Evolutionary conservation across 2,888 invertebrate species (phyloP), one percentile per base, ranked within the genome.

Genomic region (Crocallis elinguaria): DNA sequence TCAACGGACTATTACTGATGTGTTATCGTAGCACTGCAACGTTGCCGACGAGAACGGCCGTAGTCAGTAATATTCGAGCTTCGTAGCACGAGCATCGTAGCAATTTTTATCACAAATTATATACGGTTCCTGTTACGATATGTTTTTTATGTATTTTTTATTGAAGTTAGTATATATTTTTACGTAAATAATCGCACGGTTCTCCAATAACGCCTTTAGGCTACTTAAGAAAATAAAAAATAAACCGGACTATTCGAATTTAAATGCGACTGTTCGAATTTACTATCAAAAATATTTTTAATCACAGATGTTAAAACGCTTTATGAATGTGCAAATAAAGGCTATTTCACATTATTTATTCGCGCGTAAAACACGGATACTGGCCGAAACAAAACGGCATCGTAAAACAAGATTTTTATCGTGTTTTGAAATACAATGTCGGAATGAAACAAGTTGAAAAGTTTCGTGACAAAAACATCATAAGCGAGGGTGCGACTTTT

Each of bases 341-440:
- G 23, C 42, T 25, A 50, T 54, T 60, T 51, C 46, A 46, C 51
- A 60, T 60, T 60, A 60, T 63, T 57, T 57, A 54, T 56, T 54
- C 58, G 54, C 37, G 56, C 58, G 56, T 51, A 52, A 54, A 58
- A 46, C 46, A 32, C 50, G 55, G 50, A 43, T 38, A 50, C 53
- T 49, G 52, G 50, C 56, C 48, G 55, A 39, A 55, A 52, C 55
- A 42, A 48, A 57, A 57, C 52, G 53, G 46, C 60, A 60, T 58
- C 58, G 58, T 60, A 63, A 56, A 60, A 52, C 60, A 58, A 58
- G 60, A 63, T 60, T 63, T 63, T 59, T 59, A 63, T 59, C 63
- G 57, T 49, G 43, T 54, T 59, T 60, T 58, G 52, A 59, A 61
- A 61, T 53, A 64, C 59, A 61, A 61, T 59, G 60, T 46, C 43